Evolutionary conservation across 1,140 invertebrate genomes (phyloP).

Genomic region (Branchinecta lynchi): DNA sequence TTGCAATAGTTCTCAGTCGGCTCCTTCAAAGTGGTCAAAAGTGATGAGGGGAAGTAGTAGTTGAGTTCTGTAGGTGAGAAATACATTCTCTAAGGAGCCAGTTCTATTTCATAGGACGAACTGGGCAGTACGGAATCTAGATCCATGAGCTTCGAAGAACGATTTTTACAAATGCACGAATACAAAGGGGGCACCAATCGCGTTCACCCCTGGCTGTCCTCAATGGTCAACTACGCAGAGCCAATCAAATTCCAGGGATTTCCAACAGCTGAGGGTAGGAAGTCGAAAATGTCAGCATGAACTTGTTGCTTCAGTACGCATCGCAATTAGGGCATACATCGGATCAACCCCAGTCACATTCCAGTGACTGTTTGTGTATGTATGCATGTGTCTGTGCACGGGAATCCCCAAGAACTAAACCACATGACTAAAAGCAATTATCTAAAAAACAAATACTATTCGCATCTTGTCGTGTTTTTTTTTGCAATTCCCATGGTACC

Average conservation of each 20-base stretch:
- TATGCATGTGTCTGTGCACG: conserved; percentile 12
- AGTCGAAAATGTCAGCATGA: conserved; percentile 12
- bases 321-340: no score
- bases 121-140: conserved; percentile 15
- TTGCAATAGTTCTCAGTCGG: no score
- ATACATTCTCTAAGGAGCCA: no score
- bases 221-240: conserved; percentile 49
- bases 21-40: no score
- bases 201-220: conserved; percentile 46
- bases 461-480: no score
- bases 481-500: no score
- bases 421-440: no score
- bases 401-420: not conserved
- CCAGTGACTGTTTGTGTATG: not conserved
- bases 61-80: no score
- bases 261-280: conserved; percentile 54
- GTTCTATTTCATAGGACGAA: not conserved
- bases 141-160: conserved; percentile 20
- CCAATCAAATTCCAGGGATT: conserved; percentile 53
- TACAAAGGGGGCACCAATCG: conserved; percentile 95
- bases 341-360: no score
- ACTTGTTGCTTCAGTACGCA: not conserved
- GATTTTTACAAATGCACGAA: conserved; percentile 26
- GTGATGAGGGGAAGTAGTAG: no score
- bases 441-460: no score